Evolutionary conservation across 1,140 invertebrate genomes (phyloP), one percentile per base, ranked within the genome.

Genomic region (Zaprionus tsacasi): DNA sequence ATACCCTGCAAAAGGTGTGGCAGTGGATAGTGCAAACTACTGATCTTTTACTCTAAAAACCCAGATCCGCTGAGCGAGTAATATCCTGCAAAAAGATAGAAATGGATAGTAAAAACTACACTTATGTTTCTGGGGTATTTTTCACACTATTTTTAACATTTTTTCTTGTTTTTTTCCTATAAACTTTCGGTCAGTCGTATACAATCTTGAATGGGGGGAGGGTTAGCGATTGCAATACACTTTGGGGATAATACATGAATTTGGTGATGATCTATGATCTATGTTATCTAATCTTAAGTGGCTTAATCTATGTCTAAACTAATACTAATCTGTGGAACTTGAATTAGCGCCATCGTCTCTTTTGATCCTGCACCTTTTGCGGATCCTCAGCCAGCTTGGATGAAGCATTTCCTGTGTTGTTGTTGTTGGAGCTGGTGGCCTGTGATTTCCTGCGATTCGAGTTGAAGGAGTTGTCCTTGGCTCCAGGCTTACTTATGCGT

Each of bases 311-410:
- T 1, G 27, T 0, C 27, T 21, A 50, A 21, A 50, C 17, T 5
- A 25, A 50, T 5, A 30, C 27, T 30, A 27, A 30, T 30, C 3
- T 30, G 27, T 30, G 7, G 13, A 15, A 3, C 45, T 50, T 50
- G 45, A 17, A 33, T 63, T 59, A 76, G 12, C 72, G 72, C 72
- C 72, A 75, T 63, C 63, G 70, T 8, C 60, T 63, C 7, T 43
- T 54, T 1, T 43, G 59, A 11, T 75, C 72, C 27, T 70, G 43
- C 17, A 52, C 43, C 43, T 17, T 50, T 15, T 70, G 55, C 15
- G 54, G 35, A 3, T 54, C 11, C 27, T 57, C 36, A 21, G 21
- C 1, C 12, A 13, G 7, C 21, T 21, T 55, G 36, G 2, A 6
- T 30, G 33, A 7, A 12, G 0, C 12, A n/a, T 65, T 30, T 30